Conservation (phyloP, 92 coral and sea anemone genomes). For the Zoanthus solanderi region DNA sequence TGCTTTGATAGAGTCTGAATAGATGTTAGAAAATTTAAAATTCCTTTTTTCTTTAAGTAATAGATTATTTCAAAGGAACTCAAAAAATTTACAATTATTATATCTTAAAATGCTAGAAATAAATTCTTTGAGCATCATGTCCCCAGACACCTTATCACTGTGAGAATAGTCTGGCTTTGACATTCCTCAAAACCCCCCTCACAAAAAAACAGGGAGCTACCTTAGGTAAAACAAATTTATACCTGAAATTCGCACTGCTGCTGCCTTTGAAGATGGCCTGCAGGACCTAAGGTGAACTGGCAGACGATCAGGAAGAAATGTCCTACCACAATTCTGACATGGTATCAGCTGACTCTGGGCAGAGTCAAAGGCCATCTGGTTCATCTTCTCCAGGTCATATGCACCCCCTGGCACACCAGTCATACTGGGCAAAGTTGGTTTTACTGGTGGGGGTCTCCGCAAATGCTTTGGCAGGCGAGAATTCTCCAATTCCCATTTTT, state of each 20-base stretch:
- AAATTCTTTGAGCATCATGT: too few relatives aligned
- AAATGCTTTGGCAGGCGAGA: slow-evolving; percentile 81
- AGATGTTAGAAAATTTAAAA: too few relatives aligned
- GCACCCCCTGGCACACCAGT: slow-evolving; percentile 52
- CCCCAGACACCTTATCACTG: too few relatives aligned
- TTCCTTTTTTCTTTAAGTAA: too few relatives aligned
- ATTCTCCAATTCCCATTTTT: slow-evolving; percentile 96
- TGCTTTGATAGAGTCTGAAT: too few relatives aligned
- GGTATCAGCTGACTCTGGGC: slow-evolving; percentile 86
- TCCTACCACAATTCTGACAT: slow-evolving; percentile 93
- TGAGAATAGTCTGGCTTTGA: too few relatives aligned
- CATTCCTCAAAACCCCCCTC: too few relatives aligned
- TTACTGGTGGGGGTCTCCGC: slow-evolving; percentile 87
- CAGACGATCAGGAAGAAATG: slow-evolving; percentile 94
- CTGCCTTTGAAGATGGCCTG: slow-evolving; percentile 68
- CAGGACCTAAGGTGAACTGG: slow-evolving; percentile 91
- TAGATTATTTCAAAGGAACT: too few relatives aligned
- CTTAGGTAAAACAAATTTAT: background rate
- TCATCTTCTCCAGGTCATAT: slow-evolving; percentile 80
- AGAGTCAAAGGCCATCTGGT: slow-evolving; percentile 88
- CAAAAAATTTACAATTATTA: too few relatives aligned
- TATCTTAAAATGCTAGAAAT: too few relatives aligned
- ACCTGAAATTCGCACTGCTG: slow-evolving; percentile 69
- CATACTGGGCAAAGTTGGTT: slow-evolving; percentile 92
- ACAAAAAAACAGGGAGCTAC: too few relatives aligned